phyloP scores from a whole-genome alignment of 2,797 vertebrate genomes.

The Lutra lutra region DNA sequence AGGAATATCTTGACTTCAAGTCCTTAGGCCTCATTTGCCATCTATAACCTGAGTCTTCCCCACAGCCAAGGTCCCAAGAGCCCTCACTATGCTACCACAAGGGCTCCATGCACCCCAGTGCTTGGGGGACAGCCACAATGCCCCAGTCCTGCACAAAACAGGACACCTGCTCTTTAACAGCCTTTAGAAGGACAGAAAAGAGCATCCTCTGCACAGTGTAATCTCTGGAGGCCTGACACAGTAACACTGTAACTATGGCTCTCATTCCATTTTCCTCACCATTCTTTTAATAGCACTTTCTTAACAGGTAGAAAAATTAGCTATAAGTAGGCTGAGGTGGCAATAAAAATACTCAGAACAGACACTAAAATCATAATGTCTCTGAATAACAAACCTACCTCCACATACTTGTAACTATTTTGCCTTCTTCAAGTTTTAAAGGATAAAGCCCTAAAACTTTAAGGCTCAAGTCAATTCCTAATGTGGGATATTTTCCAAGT shows the following conservation, averaged over 20 bases:
- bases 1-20: background rate
- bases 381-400: background rate
- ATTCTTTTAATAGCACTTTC: conserved; percentile 29
- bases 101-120: background rate
- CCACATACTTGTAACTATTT: background rate
- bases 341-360: conserved; percentile 9
- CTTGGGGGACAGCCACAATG: background rate
- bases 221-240: background rate
- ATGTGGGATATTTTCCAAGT: background rate
- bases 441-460: background rate
- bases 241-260: background rate
- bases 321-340: background rate
- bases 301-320: conserved; percentile 69
- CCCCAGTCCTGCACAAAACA: background rate
- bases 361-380: background rate
- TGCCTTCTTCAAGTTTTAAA: conserved; percentile 31
- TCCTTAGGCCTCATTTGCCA: background rate
- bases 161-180: background rate
- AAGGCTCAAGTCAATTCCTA: background rate
- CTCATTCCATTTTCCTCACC: conserved; percentile 39
- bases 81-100: background rate
- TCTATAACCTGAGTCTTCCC: background rate
- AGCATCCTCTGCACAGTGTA: background rate
- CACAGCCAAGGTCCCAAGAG: background rate
- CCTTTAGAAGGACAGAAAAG: background rate